Base-by-base conservation (phyloP, 1,140 invertebrate genomes). In the Leucophenga varia region DNA sequence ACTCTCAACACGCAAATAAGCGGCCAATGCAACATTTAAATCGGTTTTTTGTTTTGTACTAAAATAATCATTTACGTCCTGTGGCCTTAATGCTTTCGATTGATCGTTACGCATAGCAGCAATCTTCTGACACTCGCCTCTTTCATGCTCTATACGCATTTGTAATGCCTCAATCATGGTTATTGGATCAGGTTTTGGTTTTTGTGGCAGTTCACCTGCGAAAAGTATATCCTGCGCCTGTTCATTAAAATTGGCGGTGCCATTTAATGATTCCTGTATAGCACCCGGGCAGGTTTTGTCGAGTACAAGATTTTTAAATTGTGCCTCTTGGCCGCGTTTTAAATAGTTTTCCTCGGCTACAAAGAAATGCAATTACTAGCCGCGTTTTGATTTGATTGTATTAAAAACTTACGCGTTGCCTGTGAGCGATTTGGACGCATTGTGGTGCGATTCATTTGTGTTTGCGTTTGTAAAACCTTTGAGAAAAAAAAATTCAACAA, bases 131-230 rank as follows among this genome's bases (percentile, higher is more conserved):
- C 59, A 43, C 18, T 54, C 49, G 0, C 39, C 35, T 0, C 65
- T 54, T 18, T 72, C 68, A 1, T 51, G 32, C 10, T 68, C 68
- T 17, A 72, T 61, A 2, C 68, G 49, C n/a, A 65, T 1, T 7
- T 57, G 47, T 3, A 72, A 43, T 0, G 68, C 68, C 19, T 72
- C 68, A 17, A 72, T n/a, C 40, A 72, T 39, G 6, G 48, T 55
- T 1, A 72, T 65, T 14, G 68, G 68, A 49, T 68, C 68, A 1
- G 59, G 57, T 4, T 32, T n/a, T 0, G 58, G 55, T 6, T 61
- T 48, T 1, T n/a, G 2, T 0, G 68, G 61, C 39, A 63, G 3
- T 1, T 20, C 2, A n/a, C 49, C 56, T 0, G 44, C 40, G 25
- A 58, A 63, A 9, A 59, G 47, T 5, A 68, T 64, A 9, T 58